Conservation (phyloP, 1,140 invertebrate species). For the Contarinia nasturtii region DNA sequence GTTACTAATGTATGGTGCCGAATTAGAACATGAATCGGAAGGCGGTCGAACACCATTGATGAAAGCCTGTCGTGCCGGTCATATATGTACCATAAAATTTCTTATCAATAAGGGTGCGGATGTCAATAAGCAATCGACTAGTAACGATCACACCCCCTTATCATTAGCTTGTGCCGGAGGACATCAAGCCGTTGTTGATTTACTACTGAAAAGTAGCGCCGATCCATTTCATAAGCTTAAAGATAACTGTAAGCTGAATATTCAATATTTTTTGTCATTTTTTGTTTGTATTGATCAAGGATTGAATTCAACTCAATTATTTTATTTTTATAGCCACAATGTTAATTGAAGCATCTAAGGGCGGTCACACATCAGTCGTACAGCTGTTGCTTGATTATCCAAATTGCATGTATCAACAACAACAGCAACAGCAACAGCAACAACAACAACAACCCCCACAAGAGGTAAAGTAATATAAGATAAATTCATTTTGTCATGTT, state of each 20-base stretch:
- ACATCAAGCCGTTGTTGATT: slow-evolving; percentile 79
- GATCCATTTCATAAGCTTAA: slow-evolving; percentile 93
- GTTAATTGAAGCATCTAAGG: slow-evolving; percentile 95
- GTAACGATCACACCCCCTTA: slow-evolving; percentile 94
- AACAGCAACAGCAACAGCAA: slow-evolving; percentile 15
- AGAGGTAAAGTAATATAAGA: slow-evolving; percentile 13
- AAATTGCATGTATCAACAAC: slow-evolving; percentile 40
- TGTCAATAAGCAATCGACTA: slow-evolving; percentile 85
- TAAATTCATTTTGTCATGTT: no score
- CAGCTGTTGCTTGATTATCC: slow-evolving; percentile 89
- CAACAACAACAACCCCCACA: slow-evolving; percentile 10
- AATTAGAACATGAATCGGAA: slow-evolving; percentile 87
- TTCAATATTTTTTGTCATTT: no score
- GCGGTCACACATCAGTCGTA: slow-evolving; percentile 88
- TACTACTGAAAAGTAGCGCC: slow-evolving; percentile 73
- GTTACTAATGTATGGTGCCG: slow-evolving; percentile 71
- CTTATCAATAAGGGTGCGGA: slow-evolving; percentile 85
- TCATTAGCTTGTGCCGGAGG: slow-evolving; percentile 94
- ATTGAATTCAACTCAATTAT: no score
- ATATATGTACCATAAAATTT: slow-evolving; percentile 94
- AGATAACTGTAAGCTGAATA: slow-evolving; percentile 77
- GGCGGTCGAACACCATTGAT: slow-evolving; percentile 89
- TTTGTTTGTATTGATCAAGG: no score
- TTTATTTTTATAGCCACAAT: slow-evolving; percentile 39
- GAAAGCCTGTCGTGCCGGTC: slow-evolving; percentile 98